Base-by-base conservation (phyloP, 1,140 invertebrate genomes). In the Sycophila sp. region DNA sequence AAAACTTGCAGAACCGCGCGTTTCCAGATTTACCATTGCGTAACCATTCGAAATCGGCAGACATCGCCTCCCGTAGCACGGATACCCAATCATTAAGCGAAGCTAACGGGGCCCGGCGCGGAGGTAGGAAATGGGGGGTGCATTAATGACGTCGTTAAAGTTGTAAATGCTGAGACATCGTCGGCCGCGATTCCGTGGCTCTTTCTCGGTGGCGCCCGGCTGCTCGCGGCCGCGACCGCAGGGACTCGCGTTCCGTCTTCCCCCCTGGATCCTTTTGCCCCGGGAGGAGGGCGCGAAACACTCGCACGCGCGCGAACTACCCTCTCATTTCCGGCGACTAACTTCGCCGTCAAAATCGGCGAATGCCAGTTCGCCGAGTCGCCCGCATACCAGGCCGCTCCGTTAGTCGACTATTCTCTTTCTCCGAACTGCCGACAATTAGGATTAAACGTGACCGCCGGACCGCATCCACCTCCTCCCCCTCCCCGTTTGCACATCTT, bases 71-170 rank as follows among this genome's bases (percentile, higher is more conserved):
- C n/a, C n/a, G n/a, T n/a, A n/a, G n/a, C n/a, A n/a, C n/a, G n/a
- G n/a, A n/a, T n/a, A n/a, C n/a, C n/a, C n/a, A n/a, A n/a, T n/a
- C n/a, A n/a, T n/a, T n/a, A n/a, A n/a, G n/a, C n/a, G n/a, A n/a
- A n/a, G n/a, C n/a, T n/a, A n/a, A n/a, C n/a, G n/a, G n/a, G n/a
- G n/a, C n/a, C 17, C 17, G 2, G 51, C 51, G 51, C 51, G 51
- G 26, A 0, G 15, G n/a, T n/a, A n/a, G n/a, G n/a, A n/a, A n/a
- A n/a, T 11, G 28, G 49, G 15, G 6, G 2, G 51, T 7, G 73
- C 78, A 76, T 71, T 78, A 80, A 79, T 73, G 79, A 79, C 75
- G 75, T 77, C 75, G 73, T 80, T 77, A 80, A 75, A 77, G 75
- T 78, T 77, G 77, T 73, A 75, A 77, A 74, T 73, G 71, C 71